Base-by-base conservation (phyloP, 2,797 vertebrate species). In the Nannoperca obscura region DNA sequence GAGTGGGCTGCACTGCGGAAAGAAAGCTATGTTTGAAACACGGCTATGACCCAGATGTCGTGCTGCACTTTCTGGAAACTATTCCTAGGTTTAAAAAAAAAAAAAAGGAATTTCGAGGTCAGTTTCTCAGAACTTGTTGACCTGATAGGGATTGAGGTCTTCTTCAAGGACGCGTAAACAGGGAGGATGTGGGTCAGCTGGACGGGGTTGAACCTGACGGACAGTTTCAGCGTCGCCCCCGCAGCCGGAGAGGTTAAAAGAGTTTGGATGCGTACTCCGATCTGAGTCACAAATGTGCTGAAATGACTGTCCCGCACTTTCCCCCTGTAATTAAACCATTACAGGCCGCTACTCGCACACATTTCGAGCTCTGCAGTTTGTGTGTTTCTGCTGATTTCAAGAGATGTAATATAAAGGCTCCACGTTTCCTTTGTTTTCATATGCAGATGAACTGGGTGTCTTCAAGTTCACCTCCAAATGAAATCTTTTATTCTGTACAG, bases 1-100 rank as follows among this genome's bases (percentile, higher is more conserved):
- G 61, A 89, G 84, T 82, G 84, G 84, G 88, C 86, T 83, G 87
- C 80, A 80, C 57, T 77, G 84, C 62, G 54, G 61, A 53, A 74
- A 74, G 38, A 81, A 80, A 69, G 71, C 87, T 82, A 80, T 84
- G 83, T 87, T 70, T 36, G 17, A 73, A 71, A 81, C 62, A 24
- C n/a, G 8, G 24, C 85, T 49, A 12, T 83, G 44, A 86, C 80
- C 86, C 82, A 88, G 52, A 88, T 86, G 73, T 63, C n/a, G 17
- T 3, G 67, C 74, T 69, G 72, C 60, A 44, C 80, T 71, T 78
- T 75, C 38, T 60, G 24, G 77, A 69, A 83, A 68, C 63, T 68
- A 34, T 24, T 74, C 69, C 52, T 46, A 14, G 2, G 52, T 71
- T 50, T 14, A 0, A 46, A 17, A 6, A 14, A 42, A 42, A 42